A percentile compares a stretch with the other conserved stretches of the same genome.
Evolutionary conservation across 2,888 invertebrate species (phyloP).

Genomic region (Cartodere bifasciata): DNA sequence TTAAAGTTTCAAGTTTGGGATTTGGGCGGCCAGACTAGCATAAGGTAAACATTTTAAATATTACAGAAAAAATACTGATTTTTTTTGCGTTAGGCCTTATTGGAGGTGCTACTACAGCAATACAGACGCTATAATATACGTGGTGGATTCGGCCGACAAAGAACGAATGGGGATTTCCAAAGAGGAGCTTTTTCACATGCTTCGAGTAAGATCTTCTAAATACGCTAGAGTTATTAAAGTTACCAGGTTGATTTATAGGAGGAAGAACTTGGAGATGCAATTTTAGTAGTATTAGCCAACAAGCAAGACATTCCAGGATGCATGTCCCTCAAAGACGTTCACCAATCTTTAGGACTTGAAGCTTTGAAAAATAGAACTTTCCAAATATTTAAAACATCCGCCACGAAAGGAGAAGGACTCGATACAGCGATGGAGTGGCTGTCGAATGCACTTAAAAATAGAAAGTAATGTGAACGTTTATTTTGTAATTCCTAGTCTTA

Average conservation of each 20-base stretch:
- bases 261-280: slow-evolving; percentile 91
- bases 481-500: neutral
- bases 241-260: slow-evolving; percentile 49
- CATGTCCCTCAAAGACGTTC: slow-evolving; percentile 92
- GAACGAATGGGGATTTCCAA: slow-evolving; percentile 98
- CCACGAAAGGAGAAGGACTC: slow-evolving; percentile 93
- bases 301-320: slow-evolving; percentile 99
- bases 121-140: slow-evolving; percentile 99
- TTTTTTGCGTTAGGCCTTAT: slow-evolving; percentile 66
- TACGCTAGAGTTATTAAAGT: neutral
- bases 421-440: slow-evolving; percentile 99
- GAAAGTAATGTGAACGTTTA: slow-evolving; percentile 51
- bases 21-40: slow-evolving; percentile 97
- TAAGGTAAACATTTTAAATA: slow-evolving; percentile 50
- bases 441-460: slow-evolving; percentile 77
- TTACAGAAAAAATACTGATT: neutral
- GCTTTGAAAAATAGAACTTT: slow-evolving; percentile 93
- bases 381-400: slow-evolving; percentile 99
- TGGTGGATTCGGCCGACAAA: slow-evolving; percentile 96
- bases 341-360: slow-evolving; percentile 89
- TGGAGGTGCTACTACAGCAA: slow-evolving; percentile 99
- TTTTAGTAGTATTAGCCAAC: slow-evolving; percentile 93
- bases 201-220: slow-evolving; percentile 56
- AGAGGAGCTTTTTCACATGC: slow-evolving; percentile 94
- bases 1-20: slow-evolving; percentile 99